Base-by-base conservation (phyloP, 2,888 invertebrate genomes). In the Pristionchus exspectatus region DNA sequence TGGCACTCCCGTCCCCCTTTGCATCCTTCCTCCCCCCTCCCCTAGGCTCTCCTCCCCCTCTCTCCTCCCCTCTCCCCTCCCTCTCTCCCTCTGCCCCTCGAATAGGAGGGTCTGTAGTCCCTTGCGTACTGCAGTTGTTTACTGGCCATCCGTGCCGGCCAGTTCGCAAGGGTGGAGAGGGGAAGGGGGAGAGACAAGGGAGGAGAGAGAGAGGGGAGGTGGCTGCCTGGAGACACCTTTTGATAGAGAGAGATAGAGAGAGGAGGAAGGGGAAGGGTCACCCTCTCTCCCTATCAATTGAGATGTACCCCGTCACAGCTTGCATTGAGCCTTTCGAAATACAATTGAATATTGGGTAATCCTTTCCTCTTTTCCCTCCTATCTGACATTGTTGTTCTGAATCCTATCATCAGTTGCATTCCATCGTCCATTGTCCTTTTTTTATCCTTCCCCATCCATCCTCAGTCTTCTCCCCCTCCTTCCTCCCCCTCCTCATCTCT, bases 111-210 rank as follows among this genome's bases (percentile, higher is more conserved):
- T 83, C 83, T 83, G 83, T 83, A 83, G 83, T 83, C 83, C 83
- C 83, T 85, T 85, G 85, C 63, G 85, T 85, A 85, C 85, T 83
- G 83, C 83, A 83, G 83, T 85, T 85, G 85, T 85, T 85, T 85
- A 85, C 85, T 85, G 63, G 85, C 63, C 63, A 85, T 63, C 44
- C 63, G 85, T 85, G 85, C 85, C 85, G 63, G 85, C 63, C 83
- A 83, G 83, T 83, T 83, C 83, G 83, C 56, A 74, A 38, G 38
- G 74, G 33, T 10, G 33, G 18, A 18, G 18, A 18, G 27, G 74
- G 27, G 74, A 24, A 38, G 74, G 38, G n/a, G 12, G 69, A 74
- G 74, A 74, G 74, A 74, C 74, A 38, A 38, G 74, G 74, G 69
- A 18, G 38, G 74, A 27, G 74, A 21, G 74, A 74, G 38, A 38